Conservation (phyloP, 2,888 invertebrate species). For the Himalopsyche kuldschensis region DNA sequence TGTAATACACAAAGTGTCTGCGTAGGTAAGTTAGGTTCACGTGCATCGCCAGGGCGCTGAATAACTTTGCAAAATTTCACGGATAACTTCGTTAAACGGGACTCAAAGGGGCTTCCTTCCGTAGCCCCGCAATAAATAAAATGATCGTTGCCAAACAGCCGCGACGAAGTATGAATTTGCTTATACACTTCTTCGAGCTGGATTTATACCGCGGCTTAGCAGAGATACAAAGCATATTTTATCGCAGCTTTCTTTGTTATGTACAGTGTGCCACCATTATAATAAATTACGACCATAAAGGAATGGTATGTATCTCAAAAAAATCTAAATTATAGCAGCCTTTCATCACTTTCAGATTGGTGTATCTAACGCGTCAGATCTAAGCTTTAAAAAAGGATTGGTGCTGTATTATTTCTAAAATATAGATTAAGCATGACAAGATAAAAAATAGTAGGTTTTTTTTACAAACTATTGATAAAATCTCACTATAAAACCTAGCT, state of each 20-base stretch:
- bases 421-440: too few species aligned
- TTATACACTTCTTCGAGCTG: not conserved
- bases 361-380: too few species aligned
- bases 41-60: not conserved
- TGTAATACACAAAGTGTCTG: not conserved
- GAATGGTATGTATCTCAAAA: too few species aligned
- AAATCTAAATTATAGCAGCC: too few species aligned
- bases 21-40: not conserved
- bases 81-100: conserved; percentile 7
- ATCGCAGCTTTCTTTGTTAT: not conserved
- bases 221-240: not conserved
- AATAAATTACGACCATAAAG: too few species aligned
- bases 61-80: conserved; percentile 7
- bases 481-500: too few species aligned
- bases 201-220: not conserved
- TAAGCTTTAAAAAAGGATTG: too few species aligned
- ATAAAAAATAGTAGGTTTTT: too few species aligned
- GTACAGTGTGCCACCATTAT: too few species aligned
- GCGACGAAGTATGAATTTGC: conserved; percentile 2
- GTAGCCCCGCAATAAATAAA: not conserved
- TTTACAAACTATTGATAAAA: too few species aligned
- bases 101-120: not conserved
- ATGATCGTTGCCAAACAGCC: not conserved
- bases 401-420: too few species aligned
- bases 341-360: too few species aligned